A percentile compares a stretch with the other conserved stretches of the same genome.
These are phyloP conservation scores for Bugulina stolonifera DNA, from an alignment of 2,888 invertebrate genomes.

Conservation along the genomic window DNA sequence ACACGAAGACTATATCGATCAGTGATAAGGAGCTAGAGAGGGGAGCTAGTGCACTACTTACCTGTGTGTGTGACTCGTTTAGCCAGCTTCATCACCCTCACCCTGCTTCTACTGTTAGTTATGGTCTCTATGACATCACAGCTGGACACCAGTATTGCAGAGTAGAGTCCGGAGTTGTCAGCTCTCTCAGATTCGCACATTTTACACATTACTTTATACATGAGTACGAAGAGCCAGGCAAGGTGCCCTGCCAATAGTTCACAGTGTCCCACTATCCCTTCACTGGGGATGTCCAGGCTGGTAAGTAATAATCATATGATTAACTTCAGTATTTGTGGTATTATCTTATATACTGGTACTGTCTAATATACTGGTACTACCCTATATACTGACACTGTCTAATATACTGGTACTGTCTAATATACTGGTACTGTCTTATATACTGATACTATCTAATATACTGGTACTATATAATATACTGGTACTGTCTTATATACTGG, in stretches of 20 bases:
- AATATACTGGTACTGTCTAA: too few species aligned
- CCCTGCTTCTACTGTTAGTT: background rate
- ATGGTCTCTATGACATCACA: slow-evolving; percentile 14
- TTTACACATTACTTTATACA: slow-evolving; percentile 18
- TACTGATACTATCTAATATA: too few species aligned
- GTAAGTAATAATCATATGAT: background rate
- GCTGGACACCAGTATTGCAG: background rate
- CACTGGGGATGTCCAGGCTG: slow-evolving; percentile 1
- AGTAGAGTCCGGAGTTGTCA: background rate
- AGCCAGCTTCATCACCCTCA: background rate
- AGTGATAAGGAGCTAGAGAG: too few species aligned
- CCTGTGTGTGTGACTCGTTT: background rate
- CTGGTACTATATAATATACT: too few species aligned
- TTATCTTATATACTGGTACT: too few species aligned
- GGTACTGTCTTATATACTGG: too few species aligned
- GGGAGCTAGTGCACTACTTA: too few species aligned
- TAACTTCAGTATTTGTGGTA: too few species aligned
- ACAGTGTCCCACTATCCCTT: slow-evolving; percentile 9
- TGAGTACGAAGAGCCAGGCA: slow-evolving; percentile 16
- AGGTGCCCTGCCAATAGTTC: background rate
- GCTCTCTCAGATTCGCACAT: slow-evolving; percentile 10
- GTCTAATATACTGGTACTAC: too few species aligned
- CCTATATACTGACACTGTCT: too few species aligned
- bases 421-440: too few species aligned
- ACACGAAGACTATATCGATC: too few species aligned